phyloP scores from a whole-genome alignment of 1,140 invertebrate species.

The Hetaerina americana region DNA sequence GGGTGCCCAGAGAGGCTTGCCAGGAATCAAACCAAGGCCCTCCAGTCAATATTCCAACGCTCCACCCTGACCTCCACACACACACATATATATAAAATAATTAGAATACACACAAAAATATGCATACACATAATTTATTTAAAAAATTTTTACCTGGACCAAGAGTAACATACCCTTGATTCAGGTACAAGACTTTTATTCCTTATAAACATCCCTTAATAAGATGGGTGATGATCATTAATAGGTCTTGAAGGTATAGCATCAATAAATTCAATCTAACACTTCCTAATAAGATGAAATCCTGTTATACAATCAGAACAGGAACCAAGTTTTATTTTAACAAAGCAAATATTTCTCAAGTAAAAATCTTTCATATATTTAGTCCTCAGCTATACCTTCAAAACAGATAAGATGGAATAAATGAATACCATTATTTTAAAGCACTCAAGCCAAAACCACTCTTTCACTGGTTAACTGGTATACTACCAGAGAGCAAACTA shows the following conservation, averaged over 20 bases:
- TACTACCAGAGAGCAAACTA: not conserved
- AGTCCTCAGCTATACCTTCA: slow-evolving; percentile 12
- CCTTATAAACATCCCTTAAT: slow-evolving; percentile 5
- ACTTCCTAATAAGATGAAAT: not conserved
- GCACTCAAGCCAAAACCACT: slow-evolving; percentile 16
- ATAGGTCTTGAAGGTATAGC: slow-evolving; percentile 9
- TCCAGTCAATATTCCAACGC: too few relatives aligned
- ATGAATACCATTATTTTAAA: slow-evolving; percentile 11
- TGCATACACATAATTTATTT: slow-evolving; percentile 35
- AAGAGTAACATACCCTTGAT: slow-evolving; percentile 20
- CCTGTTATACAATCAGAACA: not conserved
- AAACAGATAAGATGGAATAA: slow-evolving; percentile 8
- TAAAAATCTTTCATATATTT: not conserved
- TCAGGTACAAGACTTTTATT: slow-evolving; percentile 10
- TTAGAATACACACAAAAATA: too few relatives aligned
- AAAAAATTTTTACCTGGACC: slow-evolving; percentile 16
- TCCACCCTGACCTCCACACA: too few relatives aligned
- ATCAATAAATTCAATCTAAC: not conserved
- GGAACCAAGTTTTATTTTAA: not conserved
- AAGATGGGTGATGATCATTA: slow-evolving; percentile 3
- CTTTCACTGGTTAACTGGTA: slow-evolving; percentile 5
- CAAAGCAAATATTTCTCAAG: not conserved
- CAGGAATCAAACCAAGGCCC: too few relatives aligned
- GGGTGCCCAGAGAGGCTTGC: too few relatives aligned
- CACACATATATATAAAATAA: too few relatives aligned